Evolutionary conservation across 1,140 invertebrate species (phyloP).

Genomic region (Micrasema longulum): DNA sequence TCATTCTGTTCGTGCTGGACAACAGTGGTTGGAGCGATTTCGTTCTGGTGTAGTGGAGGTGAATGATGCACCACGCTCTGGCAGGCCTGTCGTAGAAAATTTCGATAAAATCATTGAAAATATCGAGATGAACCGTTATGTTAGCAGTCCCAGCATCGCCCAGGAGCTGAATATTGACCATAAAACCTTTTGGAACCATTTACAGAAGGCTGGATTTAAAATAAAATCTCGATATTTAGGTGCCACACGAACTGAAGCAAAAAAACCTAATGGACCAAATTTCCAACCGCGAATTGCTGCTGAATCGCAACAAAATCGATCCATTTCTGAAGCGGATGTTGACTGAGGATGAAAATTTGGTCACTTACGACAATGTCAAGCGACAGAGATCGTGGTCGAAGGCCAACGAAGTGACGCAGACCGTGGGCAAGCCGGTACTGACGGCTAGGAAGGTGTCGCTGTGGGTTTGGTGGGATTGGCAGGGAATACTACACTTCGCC

Average conservation of each 20-base stretch:
- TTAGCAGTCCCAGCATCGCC: no score
- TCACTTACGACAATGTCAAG: no score
- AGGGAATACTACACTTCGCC: constrained; percentile 2
- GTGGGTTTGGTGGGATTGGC: background rate
- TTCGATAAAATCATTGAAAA: constrained; percentile 18
- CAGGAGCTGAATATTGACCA: no score
- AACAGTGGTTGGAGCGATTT: constrained; percentile 19
- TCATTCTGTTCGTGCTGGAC: constrained; percentile 16
- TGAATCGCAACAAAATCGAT: constrained; percentile 23
- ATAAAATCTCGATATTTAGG: no score
- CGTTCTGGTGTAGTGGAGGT: constrained; percentile 17
- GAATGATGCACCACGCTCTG: constrained; percentile 15
- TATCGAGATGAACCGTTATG: no score
- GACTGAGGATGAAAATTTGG: constrained; percentile 8
- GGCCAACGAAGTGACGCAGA: no score
- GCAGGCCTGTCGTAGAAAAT: constrained; percentile 22
- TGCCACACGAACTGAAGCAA: no score
- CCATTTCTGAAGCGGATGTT: constrained; percentile 14
- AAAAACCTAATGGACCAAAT: constrained; percentile 13
- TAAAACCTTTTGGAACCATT: no score
- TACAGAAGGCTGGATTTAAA: no score
- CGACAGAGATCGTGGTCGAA: no score
- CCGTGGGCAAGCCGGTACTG: no score
- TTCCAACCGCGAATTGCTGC: constrained; percentile 11
- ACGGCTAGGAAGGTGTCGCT: background rate